Evolutionary conservation across 2,888 invertebrate genomes (phyloP), one percentile per base, ranked within the genome.

Genomic region (Cheilosia urbana): DNA sequence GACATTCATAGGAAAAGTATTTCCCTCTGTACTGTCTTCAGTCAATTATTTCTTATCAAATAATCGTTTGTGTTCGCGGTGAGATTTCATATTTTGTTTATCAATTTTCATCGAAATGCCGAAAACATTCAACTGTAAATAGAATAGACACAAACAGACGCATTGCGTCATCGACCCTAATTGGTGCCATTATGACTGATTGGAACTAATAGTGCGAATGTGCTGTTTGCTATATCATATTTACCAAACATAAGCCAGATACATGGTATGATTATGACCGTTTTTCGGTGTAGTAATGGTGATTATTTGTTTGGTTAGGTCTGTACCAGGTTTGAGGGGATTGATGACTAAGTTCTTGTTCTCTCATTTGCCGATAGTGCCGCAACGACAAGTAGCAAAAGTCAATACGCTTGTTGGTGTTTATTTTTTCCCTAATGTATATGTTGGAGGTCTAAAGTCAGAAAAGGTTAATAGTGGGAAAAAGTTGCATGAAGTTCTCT

Each of bases 141-240:
- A 53, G 55, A 62, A 21, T 40, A 27, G 34, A 60, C 15, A 27
- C 30, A 63, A 9, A 63, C 58, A 71, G 13, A 81, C n/a, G 40
- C 21, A 77, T 78, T 66, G 72, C 82, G 78, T 83, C 82, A 83
- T 72, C 57, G 55, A 49, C 37, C 47, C 55, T 78, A 72, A 72
- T 83, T 68, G 82, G 72, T 68, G 72, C 55, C 78, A 82, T 62
- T 68, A 78, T 72, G 78, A 55, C 72, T 72, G 78, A 78, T 83
- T 77, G 60, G 55, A 57, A 53, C 53, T 77, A 83, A 77, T 77
- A 71, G 65, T 71, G 53, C 57, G 45, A 69, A 76, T 30, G 51
- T 6, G 51, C 5, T 51, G 51, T 51, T 58, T 69, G 51, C 19
- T 69, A 5, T 51, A 47, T 73, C 53, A 45, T 55, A 21, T 3